Conservation (phyloP, 1,140 invertebrate species). For the Matsumurasca onukii region DNA sequence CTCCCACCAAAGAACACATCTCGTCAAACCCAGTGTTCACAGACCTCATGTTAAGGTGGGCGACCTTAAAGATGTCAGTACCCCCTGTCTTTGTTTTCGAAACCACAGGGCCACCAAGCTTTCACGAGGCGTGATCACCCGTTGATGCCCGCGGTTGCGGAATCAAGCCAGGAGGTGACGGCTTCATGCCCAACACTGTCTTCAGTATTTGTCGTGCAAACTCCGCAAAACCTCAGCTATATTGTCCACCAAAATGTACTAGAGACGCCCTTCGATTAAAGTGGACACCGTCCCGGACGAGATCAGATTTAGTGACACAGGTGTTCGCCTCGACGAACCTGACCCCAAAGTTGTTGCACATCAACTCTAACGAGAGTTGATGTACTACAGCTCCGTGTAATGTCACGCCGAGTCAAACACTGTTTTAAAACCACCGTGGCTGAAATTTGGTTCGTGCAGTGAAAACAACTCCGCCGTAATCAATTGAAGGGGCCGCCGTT, state of each 20-base stretch:
- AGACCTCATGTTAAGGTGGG: neutral
- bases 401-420: neutral
- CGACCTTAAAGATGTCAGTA: neutral
- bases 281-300: neutral
- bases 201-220: too few relatives aligned
- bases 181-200: too few relatives aligned
- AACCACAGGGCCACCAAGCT: too few relatives aligned
- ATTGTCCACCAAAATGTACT: too few relatives aligned
- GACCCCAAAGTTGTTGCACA: too few relatives aligned
- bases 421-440: neutral
- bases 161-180: too few relatives aligned
- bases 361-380: neutral
- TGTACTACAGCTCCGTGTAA: neutral
- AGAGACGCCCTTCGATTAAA: neutral
- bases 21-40: neutral
- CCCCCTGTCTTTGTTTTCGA: too few relatives aligned
- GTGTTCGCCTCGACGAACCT: too few relatives aligned
- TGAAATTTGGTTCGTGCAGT: neutral
- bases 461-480: neutral
- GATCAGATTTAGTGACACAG: neutral
- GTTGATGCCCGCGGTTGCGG: too few relatives aligned
- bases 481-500: neutral
- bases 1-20: too few relatives aligned
- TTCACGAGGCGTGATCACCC: too few relatives aligned
- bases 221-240: too few relatives aligned